phyloP scores from a whole-genome alignment of 2,888 invertebrate genomes.

The Lumbricus terrestris region DNA sequence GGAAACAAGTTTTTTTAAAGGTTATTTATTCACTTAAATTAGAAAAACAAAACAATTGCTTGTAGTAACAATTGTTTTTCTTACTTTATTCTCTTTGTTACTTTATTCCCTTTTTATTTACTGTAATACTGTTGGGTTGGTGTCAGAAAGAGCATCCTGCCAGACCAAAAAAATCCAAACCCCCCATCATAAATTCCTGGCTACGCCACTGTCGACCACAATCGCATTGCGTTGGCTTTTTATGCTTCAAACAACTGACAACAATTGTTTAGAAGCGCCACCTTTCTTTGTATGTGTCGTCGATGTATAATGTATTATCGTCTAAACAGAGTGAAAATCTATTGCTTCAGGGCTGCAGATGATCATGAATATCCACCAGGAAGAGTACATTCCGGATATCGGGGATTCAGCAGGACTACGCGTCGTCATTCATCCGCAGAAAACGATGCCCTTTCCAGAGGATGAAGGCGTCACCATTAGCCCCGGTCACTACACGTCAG shows the following conservation, averaged over 20 bases:
- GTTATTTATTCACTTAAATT: too few relatives aligned
- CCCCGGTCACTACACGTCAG: conserved; percentile 19
- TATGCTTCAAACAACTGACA: background rate
- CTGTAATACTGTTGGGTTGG: too few relatives aligned
- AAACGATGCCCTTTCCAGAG: conserved; percentile 21
- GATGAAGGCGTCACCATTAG: conserved; percentile 20
- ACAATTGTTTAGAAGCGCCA: background rate
- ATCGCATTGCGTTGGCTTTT: background rate
- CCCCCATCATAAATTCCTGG: too few relatives aligned
- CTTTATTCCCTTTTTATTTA: too few relatives aligned
- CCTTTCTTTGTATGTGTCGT: background rate
- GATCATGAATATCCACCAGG: conserved; percentile 22
- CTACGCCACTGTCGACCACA: too few relatives aligned
- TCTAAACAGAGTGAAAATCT: background rate
- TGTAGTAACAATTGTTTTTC: too few relatives aligned
- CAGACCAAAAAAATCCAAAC: too few relatives aligned
- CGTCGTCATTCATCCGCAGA: conserved; percentile 13
- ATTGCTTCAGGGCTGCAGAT: conserved; percentile 13
- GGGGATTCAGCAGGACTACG: conserved; percentile 15
- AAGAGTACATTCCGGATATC: conserved; percentile 13
- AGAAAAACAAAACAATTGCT: too few relatives aligned
- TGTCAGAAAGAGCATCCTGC: too few relatives aligned
- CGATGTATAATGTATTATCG: too few relatives aligned
- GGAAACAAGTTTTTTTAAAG: too few relatives aligned
- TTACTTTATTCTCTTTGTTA: too few relatives aligned